A percentile compares a stretch with the other conserved stretches of the same genome.
phyloP scores from a whole-genome alignment of 2,888 invertebrate genomes.

The Pachydiplax longipennis region DNA sequence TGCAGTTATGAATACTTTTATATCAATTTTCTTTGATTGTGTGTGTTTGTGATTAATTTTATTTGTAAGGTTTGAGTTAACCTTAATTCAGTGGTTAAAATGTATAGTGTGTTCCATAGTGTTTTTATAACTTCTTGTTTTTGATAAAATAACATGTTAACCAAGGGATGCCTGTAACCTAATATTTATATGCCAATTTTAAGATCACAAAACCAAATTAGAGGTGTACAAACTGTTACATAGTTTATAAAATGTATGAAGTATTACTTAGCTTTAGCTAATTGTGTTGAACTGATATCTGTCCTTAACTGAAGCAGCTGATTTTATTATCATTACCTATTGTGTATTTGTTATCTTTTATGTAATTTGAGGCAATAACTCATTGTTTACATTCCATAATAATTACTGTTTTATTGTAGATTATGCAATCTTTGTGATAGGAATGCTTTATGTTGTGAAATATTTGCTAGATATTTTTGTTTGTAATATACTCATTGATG shows the following conservation, averaged over 20 bases:
- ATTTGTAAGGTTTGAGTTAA: too few species aligned
- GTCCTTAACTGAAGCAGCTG: neutral
- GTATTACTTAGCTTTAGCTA: conserved; percentile 30
- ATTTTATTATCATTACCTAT: neutral
- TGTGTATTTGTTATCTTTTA: conserved; percentile 9
- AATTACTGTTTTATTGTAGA: neutral
- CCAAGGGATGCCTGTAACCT: neutral
- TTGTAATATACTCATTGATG: neutral
- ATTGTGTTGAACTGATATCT: neutral
- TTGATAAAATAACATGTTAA: neutral
- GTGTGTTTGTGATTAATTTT: too few species aligned
- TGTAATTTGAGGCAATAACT: neutral
- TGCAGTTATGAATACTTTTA: too few species aligned
- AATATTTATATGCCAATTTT: neutral
- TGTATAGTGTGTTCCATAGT: neutral
- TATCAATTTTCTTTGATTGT: too few species aligned
- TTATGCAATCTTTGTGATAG: neutral
- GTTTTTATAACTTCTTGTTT: neutral
- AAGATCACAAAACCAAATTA: neutral
- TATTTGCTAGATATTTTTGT: neutral
- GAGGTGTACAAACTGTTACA: conserved; percentile 3
- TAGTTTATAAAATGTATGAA: neutral
- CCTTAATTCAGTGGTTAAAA: too few species aligned
- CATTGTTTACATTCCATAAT: conserved; percentile 20
- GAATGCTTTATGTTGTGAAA: neutral